Base-by-base conservation (phyloP, 2,888 invertebrate genomes). In the Acronicta leporina region DNA sequence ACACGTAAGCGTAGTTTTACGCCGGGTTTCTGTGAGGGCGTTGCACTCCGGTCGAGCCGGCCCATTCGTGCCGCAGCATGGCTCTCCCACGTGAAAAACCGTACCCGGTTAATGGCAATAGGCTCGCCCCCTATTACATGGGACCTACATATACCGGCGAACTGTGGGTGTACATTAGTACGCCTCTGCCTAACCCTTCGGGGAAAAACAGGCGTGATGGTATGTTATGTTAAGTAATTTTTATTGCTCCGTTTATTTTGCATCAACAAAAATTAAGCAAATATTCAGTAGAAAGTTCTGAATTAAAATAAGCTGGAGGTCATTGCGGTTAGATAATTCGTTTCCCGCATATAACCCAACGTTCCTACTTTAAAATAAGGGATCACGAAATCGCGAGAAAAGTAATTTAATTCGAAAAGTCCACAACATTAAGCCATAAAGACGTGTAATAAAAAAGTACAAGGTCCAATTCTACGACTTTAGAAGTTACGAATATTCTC, bases 401-500 rank as follows among this genome's bases (percentile, higher is more conserved):
- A 40, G 55, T 63, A 76, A 73, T 76, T 73, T 55, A 68, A 76
- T 73, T 72, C 55, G 62, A 73, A 68, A 72, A 68, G 52, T 68
- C 59, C 38, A 49, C 58, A 47, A 50, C 66, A 68, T 63, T 73
- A 69, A 63, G 69, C 57, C 54, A 45, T 63, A 58, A 75, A 75
- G 57, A 51, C 55, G 27, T 15, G 62, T 47, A 62, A 74, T 74
- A 74, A 75, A 75, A 63, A 57, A 52, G 55, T 55, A 68, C 62
- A 58, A 46, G 20, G 56, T 64, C 57, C 59, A 55, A 52, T 68
- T 68, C 42, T 49, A 58, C 52, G 57, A 72, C 30, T 47, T 59
- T 9, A 35, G 53, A 73, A 62, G 50, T 67, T 25, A 45, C 5
- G 14, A 30, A 35, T 56, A 48, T 64, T 20, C 52, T 9, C 6